Percentiles rank a stretch among this genome's conserved stretches.
Evolutionary conservation across 1,140 invertebrate genomes (phyloP).

Genomic region (Hylaeus anthracinus): DNA sequence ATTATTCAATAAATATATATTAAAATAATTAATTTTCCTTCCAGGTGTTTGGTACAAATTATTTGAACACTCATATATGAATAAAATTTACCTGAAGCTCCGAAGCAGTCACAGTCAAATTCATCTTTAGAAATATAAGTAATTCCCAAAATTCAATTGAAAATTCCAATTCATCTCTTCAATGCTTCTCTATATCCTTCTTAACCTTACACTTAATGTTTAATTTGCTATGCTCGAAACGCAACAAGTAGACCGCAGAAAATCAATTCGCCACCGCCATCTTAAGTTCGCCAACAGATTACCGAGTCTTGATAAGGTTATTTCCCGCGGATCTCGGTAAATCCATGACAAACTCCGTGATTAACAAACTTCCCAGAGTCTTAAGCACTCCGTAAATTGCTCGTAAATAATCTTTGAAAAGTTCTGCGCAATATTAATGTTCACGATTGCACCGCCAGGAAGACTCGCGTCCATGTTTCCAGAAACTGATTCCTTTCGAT

Average conservation of each 20-base stretch:
- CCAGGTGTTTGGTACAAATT: too few species aligned
- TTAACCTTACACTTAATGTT: background rate
- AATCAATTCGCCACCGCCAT: background rate
- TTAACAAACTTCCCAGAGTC: background rate
- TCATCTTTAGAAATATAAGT: too few species aligned
- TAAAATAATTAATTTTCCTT: too few species aligned
- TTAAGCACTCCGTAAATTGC: background rate
- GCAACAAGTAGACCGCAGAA: background rate
- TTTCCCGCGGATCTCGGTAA: background rate
- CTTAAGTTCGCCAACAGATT: slow-evolving; percentile 4
- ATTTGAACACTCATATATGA: too few species aligned
- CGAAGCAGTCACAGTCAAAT: too few species aligned
- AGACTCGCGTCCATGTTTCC: background rate
- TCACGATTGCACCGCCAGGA: background rate
- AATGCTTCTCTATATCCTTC: too few species aligned
- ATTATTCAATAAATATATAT: too few species aligned
- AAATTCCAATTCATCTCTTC: too few species aligned
- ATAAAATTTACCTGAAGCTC: too few species aligned
- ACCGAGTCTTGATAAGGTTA: background rate
- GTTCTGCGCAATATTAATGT: background rate
- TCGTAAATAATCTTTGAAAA: background rate
- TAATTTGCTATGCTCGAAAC: background rate
- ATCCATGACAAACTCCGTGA: background rate
- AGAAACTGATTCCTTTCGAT: background rate
- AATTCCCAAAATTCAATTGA: too few species aligned